phyloP scores from a whole-genome alignment of 2,113 vertebrate species.

The Polyodon spathula region DNA sequence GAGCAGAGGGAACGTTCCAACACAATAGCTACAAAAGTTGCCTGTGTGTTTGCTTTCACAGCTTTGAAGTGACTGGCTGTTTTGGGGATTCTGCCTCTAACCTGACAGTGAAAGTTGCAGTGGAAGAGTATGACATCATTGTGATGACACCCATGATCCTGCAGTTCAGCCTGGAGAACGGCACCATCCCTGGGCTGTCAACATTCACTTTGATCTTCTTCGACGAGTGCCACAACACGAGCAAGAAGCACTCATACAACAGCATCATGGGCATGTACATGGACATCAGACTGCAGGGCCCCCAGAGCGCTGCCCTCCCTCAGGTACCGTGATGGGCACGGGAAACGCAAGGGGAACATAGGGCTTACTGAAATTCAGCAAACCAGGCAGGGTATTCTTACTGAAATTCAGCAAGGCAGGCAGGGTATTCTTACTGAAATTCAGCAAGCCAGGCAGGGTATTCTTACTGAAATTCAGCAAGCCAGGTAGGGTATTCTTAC shows the following conservation, averaged over 20 bases:
- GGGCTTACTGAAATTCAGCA: too few species aligned
- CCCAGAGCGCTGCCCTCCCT: neutral
- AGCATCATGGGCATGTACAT: conserved; percentile 8
- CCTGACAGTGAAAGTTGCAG: neutral
- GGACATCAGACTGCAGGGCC: conserved; percentile 3
- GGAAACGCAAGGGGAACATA: too few species aligned
- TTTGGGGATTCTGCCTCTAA: neutral
- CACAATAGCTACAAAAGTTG: too few species aligned
- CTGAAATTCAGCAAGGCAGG: too few species aligned
- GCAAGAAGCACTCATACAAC: conserved; percentile 5
- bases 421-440: too few species aligned
- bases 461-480: too few species aligned
- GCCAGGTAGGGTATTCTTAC: too few species aligned
- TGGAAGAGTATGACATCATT: conserved; percentile 1
- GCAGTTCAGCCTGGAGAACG: neutral
- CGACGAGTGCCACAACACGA: conserved; percentile 9
- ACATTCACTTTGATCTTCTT: conserved; percentile 8
- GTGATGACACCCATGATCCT: conserved; percentile 8
- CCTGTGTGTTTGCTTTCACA: neutral
- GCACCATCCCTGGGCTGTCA: neutral
- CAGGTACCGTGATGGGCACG: too few species aligned
- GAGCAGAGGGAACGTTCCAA: too few species aligned
- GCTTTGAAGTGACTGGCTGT: neutral
- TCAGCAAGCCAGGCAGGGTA: too few species aligned
- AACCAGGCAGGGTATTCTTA: too few species aligned